A percentile compares a stretch with the other conserved stretches of the same genome.
These are phyloP conservation scores for Torymus texanus DNA, from an alignment of 2,888 invertebrate genomes.

Conservation along the genomic window DNA sequence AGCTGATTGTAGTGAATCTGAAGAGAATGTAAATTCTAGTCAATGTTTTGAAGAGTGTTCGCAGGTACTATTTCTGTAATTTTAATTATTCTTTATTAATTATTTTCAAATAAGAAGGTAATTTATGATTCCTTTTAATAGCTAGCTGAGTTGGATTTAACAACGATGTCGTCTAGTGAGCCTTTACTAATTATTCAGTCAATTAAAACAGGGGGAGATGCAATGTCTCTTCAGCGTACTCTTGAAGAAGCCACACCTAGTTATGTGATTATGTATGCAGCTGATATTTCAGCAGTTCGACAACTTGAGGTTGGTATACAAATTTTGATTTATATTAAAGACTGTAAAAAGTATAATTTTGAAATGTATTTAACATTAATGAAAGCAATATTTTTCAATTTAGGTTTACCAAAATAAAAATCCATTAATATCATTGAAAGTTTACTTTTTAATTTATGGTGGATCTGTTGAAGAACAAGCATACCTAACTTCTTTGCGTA, in stretches of 20 bases:
- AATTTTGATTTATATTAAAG: not conserved
- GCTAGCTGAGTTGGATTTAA: constrained; percentile 83
- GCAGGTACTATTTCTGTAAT: constrained; percentile 61
- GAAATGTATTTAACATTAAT: constrained; percentile 10
- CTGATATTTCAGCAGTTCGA: constrained; percentile 90
- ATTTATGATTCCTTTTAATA: constrained; percentile 53
- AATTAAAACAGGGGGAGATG: constrained; percentile 84
- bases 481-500: constrained; percentile 90
- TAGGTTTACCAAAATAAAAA: constrained; percentile 80
- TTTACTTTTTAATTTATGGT: constrained; percentile 93
- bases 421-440: constrained; percentile 78
- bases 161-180: constrained; percentile 79
- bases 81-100: not conserved
- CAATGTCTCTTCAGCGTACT: constrained; percentile 83
- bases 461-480: constrained; percentile 98
- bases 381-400: constrained; percentile 48
- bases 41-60: constrained; percentile 68
- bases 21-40: constrained; percentile 58
- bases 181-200: constrained; percentile 87
- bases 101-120: constrained; percentile 1
- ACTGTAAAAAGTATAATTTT: not conserved
- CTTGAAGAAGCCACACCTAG: constrained; percentile 84
- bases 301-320: constrained; percentile 85
- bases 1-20: constrained; percentile 49
- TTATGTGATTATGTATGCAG: constrained; percentile 92